Conservation (phyloP, 2,113 vertebrate species). For the Dasyprocta punctata region DNA sequence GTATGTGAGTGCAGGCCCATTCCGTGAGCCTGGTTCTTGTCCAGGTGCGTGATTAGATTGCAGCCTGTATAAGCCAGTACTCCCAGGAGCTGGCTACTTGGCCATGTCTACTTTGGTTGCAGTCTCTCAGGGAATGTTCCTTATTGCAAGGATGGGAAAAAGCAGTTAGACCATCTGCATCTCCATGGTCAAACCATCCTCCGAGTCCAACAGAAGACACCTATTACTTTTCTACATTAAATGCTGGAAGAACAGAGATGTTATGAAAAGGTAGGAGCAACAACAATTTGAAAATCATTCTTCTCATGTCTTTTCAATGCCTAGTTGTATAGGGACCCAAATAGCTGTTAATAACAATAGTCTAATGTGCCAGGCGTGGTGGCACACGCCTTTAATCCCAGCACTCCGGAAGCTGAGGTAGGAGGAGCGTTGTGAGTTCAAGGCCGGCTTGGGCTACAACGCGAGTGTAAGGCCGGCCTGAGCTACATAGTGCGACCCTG, state of each 20-base stretch:
- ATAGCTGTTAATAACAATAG: neutral
- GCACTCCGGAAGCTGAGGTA: no score
- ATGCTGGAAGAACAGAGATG: neutral
- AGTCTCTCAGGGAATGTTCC: neutral
- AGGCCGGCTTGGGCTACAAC: no score
- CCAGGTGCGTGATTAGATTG: neutral
- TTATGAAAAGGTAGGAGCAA: neutral
- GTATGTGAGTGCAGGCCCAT: neutral
- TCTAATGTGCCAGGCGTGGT: no score
- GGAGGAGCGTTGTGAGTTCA: no score
- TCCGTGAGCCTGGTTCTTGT: neutral
- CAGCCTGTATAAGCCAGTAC: accelerated
- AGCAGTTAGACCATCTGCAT: neutral
- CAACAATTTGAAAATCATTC: neutral
- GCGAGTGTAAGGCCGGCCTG: no score
- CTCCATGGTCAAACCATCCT: neutral
- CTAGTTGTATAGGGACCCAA: neutral
- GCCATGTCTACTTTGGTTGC: neutral
- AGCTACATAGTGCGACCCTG: no score
- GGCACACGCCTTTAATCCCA: no score
- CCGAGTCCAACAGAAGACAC: neutral
- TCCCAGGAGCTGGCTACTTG: accelerated
- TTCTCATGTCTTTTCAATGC: neutral
- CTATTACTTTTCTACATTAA: no score
- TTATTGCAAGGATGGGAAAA: neutral